These are phyloP conservation scores for Acestrorhynchus altus DNA, from an alignment of 2,797 vertebrate species.

Conservation along the genomic window DNA sequence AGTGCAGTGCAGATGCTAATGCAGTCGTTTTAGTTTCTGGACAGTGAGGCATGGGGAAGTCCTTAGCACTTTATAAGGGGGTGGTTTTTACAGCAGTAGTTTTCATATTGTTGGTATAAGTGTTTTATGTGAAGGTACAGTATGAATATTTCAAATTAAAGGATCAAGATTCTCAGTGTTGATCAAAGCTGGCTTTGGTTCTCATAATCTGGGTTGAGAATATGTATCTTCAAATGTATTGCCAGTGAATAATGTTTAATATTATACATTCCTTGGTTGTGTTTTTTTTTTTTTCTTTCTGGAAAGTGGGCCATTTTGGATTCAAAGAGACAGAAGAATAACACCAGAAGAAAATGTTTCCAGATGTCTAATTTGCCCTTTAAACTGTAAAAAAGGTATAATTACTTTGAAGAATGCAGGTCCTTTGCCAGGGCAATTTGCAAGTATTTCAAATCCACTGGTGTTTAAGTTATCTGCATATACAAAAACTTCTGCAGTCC, in stretches of 20 bases:
- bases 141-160: background rate
- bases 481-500: conserved; percentile 17
- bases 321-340: conserved; percentile 69
- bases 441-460: conserved; percentile 38
- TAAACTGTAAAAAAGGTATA: conserved; percentile 51
- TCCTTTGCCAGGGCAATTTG: conserved; percentile 42
- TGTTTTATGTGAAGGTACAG: background rate
- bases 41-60: background rate
- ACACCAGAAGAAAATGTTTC: conserved; percentile 68
- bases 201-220: background rate
- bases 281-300: conserved; percentile 32
- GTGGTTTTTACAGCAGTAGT: background rate
- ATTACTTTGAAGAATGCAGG: conserved; percentile 45
- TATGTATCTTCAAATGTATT: background rate
- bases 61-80: background rate
- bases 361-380: conserved; percentile 69
- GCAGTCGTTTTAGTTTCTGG: background rate
- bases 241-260: background rate
- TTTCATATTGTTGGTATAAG: background rate
- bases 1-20: conserved; percentile 59
- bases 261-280: conserved; percentile 21
- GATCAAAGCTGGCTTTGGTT: background rate
- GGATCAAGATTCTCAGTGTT: background rate
- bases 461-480: conserved; percentile 34
- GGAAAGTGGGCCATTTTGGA: conserved; percentile 28